Evolutionary conservation across 2,888 invertebrate species (phyloP).

Genomic region (Chaitophorus viminalis): DNA sequence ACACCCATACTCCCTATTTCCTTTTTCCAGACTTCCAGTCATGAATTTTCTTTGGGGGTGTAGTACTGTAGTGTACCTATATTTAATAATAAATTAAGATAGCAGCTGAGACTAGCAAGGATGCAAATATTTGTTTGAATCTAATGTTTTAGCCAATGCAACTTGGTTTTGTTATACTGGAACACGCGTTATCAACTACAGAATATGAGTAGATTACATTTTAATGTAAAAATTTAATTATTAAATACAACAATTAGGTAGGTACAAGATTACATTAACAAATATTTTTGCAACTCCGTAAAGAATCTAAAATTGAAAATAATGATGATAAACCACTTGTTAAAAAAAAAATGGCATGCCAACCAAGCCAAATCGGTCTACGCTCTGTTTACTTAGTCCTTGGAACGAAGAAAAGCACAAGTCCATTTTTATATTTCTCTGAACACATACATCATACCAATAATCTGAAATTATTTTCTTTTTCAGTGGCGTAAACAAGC

Average conservation of each 20-base stretch:
- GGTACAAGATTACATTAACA: not conserved
- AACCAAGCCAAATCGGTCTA: not conserved
- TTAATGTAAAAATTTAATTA: not conserved
- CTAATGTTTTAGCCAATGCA: not conserved
- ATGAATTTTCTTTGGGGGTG: too few relatives aligned
- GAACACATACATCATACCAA: too few relatives aligned
- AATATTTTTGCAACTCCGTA: not conserved
- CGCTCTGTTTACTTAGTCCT: not conserved
- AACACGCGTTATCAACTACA: not conserved
- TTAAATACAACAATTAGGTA: too few relatives aligned
- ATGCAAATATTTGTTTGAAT: too few relatives aligned
- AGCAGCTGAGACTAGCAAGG: not conserved
- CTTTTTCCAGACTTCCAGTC: too few relatives aligned
- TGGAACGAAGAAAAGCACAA: not conserved
- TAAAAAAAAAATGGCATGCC: not conserved
- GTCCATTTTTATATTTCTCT: not conserved
- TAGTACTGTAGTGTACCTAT: too few relatives aligned
- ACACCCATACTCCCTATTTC: too few relatives aligned
- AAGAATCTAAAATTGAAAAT: not conserved
- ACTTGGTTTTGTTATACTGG: not conserved
- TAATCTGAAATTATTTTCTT: too few relatives aligned
- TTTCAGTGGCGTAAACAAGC: too few relatives aligned
- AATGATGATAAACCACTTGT: not conserved
- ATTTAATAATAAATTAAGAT: not conserved
- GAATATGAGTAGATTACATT: not conserved